Evolutionary conservation across 1,140 invertebrate species (phyloP).

Genomic region (Tetramorium alpestre): DNA sequence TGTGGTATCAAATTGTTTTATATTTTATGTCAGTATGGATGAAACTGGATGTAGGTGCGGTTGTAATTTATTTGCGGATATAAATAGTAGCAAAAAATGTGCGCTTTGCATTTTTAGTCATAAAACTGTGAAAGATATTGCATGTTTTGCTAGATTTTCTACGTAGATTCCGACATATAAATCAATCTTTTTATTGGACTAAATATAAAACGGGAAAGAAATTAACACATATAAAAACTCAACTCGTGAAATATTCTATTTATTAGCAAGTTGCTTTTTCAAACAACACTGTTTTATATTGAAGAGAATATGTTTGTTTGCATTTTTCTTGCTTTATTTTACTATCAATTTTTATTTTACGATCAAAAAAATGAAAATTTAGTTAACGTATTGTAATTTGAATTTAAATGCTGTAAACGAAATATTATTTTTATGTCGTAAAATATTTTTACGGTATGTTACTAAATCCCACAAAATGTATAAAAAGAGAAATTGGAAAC

Average conservation of each 20-base stretch:
- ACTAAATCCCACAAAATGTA: background rate
- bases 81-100: constrained; percentile 26
- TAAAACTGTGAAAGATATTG: constrained; percentile 4
- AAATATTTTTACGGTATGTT: background rate
- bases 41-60: background rate
- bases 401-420: background rate
- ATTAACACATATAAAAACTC: constrained; percentile 19
- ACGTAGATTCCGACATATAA: background rate
- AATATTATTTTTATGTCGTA: background rate
- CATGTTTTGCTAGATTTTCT: constrained; percentile 5
- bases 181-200: constrained; percentile 4
- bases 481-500: background rate
- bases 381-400: background rate
- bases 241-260: background rate
- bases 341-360: no score
- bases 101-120: constrained; percentile 25
- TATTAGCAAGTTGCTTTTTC: background rate
- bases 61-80: constrained; percentile 32
- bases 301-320: background rate
- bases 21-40: background rate
- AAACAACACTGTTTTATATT: background rate
- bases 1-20: background rate
- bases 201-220: background rate
- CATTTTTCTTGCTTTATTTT: background rate
- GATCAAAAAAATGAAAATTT: background rate